Evolutionary conservation across 2,113 vertebrate genomes (phyloP), one percentile per base, ranked within the genome.

Genomic region (Hippopotamus amphibius): DNA sequence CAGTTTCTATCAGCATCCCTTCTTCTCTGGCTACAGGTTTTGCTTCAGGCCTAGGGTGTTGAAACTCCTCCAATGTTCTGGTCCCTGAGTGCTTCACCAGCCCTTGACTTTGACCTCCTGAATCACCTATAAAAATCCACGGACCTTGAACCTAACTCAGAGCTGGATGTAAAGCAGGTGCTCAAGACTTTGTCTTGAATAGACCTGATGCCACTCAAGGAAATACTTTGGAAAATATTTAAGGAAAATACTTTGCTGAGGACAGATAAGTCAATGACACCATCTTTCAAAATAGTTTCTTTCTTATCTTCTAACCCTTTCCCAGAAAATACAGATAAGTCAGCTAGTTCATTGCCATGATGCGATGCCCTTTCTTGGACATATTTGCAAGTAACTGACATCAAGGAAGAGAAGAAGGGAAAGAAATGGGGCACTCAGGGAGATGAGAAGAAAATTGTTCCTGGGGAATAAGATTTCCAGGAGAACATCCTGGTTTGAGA

Each of bases 261-360:
- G 95, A 90, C 59, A 93, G 94, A 59, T 48, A 77, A 93, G 81
- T 90, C 63, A 68, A 21, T 2, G 59, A 65, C n/a, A 80, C 1
- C 17, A 21, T 88, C 57, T 93, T 92, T 94, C 65, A 82, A 83
- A 48, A 65, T 80, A 93, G 53, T 59, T 81, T 69, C 26, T 90
- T 81, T 74, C 10, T 92, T 33, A 74, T 93, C 43, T 37, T 63
- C 53, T 74, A 16, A 74, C 30, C 14, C n/a, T 3, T 91, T 95
- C 28, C n/a, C 22, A 93, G 63, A 90, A 96, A 86, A 88, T 83
- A n/a, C n/a, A 71, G 68, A 53, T 55, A 68, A 93, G 22, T 80
- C 33, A 88, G 15, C 5, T 48, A 76, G 30, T n/a, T 76, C 33
- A 74, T 55, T 90, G 59, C 13, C 53, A 59, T 65, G 74, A 72